Evolutionary conservation across 2,113 vertebrate genomes (phyloP).

Genomic region (Theropithecus gelada): DNA sequence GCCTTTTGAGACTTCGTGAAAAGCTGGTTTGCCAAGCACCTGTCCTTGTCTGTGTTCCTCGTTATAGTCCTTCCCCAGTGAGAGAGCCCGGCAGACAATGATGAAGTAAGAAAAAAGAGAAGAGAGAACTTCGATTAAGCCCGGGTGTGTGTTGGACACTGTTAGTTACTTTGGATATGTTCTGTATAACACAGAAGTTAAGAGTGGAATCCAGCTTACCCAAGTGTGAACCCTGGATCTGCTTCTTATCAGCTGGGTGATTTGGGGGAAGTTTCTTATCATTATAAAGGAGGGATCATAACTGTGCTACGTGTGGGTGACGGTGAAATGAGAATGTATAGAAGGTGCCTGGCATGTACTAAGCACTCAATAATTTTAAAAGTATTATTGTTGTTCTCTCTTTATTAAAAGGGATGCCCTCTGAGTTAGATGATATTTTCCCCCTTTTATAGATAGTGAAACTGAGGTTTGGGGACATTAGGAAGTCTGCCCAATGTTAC

Average conservation of each 20-base stretch:
- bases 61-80: neutral
- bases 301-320: neutral
- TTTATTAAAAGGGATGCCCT: neutral
- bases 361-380: neutral
- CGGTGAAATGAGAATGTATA: neutral
- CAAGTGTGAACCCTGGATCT: neutral
- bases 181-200: neutral
- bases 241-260: neutral
- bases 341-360: neutral
- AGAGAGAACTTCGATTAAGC: neutral
- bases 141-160: accelerated
- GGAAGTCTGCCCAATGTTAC: neutral
- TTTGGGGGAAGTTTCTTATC: neutral
- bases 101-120: neutral
- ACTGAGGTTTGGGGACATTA: neutral
- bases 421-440: neutral
- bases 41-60: neutral
- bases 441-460: neutral
- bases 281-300: neutral
- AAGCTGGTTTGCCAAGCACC: neutral
- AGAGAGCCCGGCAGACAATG: neutral
- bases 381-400: neutral
- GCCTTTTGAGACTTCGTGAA: neutral
- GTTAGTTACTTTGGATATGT: neutral
- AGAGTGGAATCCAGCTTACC: neutral